phyloP scores from a whole-genome alignment of 2,888 invertebrate genomes.

The Andrena flavipes region DNA sequence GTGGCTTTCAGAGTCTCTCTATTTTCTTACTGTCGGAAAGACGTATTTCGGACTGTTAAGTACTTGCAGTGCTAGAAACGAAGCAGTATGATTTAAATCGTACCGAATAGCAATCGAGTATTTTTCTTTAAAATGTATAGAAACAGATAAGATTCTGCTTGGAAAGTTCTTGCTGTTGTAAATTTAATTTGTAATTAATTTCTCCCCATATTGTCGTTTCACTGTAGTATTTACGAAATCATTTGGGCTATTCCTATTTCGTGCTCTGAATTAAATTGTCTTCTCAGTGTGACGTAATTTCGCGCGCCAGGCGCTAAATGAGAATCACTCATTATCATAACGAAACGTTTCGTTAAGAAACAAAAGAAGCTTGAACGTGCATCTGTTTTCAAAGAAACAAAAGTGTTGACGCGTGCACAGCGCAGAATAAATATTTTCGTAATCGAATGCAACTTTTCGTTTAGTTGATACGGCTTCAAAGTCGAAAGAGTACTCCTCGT shows the following conservation, averaged over 20 bases:
- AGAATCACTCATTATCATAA: conserved; percentile 41
- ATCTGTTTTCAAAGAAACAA: neutral
- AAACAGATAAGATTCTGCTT: neutral
- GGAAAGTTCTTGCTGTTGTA: neutral
- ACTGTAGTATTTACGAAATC: conserved; percentile 4
- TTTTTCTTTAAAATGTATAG: conserved; percentile 1
- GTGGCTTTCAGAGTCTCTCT: neutral
- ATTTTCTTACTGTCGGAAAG: neutral
- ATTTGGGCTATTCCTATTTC: conserved; percentile 10
- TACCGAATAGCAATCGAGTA: neutral
- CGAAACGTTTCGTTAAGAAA: conserved; percentile 19
- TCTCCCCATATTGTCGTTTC: conserved; percentile 4
- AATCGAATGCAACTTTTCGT: conserved; percentile 3
- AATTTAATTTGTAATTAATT: conserved; percentile 16
- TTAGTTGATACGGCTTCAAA: neutral
- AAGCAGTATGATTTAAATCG: neutral
- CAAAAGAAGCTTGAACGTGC: neutral
- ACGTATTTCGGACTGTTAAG: conserved; percentile 17
- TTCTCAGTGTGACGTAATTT: conserved; percentile 22
- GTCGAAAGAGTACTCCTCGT: neutral
- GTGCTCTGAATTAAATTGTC: conserved; percentile 21
- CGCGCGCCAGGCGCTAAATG: conserved; percentile 1
- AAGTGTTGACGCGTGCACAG: neutral
- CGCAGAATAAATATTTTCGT: conserved; percentile 26
- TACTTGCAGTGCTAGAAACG: neutral